These are phyloP conservation scores for Sycobia sp. DNA, from an alignment of 1,140 invertebrate genomes.

Conservation along the genomic window DNA sequence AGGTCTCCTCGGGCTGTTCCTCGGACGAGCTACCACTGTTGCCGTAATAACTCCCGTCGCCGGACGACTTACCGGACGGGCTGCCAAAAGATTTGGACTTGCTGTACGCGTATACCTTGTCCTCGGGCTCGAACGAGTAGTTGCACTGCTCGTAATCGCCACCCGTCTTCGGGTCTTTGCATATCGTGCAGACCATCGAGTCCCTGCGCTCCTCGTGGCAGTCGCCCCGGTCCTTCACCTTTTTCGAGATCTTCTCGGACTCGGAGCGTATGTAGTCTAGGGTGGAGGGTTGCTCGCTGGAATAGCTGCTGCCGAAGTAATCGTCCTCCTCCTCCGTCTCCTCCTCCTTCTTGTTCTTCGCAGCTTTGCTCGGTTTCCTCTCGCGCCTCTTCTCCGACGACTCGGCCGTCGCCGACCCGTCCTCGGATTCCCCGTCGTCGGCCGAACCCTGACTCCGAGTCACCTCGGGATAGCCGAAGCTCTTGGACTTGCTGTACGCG, in stretches of 20 bases:
- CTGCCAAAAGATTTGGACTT: slow-evolving; percentile 50
- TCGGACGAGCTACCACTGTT: neutral
- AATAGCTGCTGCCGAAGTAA: slow-evolving; percentile 23
- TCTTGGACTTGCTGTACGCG: slow-evolving; percentile 62
- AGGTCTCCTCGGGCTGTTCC: slow-evolving; percentile 21
- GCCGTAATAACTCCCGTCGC: slow-evolving; percentile 24
- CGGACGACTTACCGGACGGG: slow-evolving; percentile 25
- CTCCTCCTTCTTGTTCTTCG: too few relatives aligned
- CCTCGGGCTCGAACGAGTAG: slow-evolving; percentile 71
- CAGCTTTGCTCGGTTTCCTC: too few relatives aligned
- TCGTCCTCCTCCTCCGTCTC: slow-evolving; percentile 16
- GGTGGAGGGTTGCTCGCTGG: slow-evolving; percentile 26
- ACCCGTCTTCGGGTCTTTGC: slow-evolving; percentile 72
- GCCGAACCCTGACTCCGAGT: too few relatives aligned
- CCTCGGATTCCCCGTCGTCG: neutral
- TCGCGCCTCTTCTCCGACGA: slow-evolving; percentile 5
- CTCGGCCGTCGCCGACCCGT: neutral
- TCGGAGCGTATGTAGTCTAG: slow-evolving; percentile 42
- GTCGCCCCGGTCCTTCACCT: slow-evolving; percentile 38
- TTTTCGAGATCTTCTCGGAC: slow-evolving; percentile 43
- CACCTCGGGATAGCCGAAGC: slow-evolving; percentile 49
- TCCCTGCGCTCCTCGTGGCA: slow-evolving; percentile 69
- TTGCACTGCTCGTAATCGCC: slow-evolving; percentile 75
- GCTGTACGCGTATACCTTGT: slow-evolving; percentile 70
- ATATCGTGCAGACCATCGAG: slow-evolving; percentile 71